Base-by-base conservation (phyloP, 2,888 invertebrate genomes). In the Lycaena phlaeas region DNA sequence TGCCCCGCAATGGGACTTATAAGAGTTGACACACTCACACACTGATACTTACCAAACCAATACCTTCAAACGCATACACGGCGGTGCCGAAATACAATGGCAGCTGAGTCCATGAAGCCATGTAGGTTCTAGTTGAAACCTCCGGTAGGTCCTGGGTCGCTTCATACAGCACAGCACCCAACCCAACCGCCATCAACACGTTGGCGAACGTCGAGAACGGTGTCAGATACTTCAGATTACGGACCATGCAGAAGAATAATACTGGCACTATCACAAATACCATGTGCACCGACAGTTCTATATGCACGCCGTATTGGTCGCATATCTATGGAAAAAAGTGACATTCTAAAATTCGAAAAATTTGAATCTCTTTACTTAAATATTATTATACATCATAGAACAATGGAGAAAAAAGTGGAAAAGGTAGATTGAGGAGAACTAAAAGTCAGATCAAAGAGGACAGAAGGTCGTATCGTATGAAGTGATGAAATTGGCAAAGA, bases 21-120 rank as follows among this genome's bases (percentile, higher is more conserved):
- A n/a, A n/a, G n/a, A n/a, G n/a, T n/a, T n/a, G n/a, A n/a, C n/a
- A n/a, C n/a, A n/a, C n/a, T n/a, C n/a, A n/a, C n/a, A n/a, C n/a
- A n/a, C n/a, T n/a, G n/a, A n/a, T 10, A 71, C 87, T 88, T 66
- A 92, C 94, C 86, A 95, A 72, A 40, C 94, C 94, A 51, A 98
- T 98, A 47, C 97, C 98, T 84, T 98, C 98, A 63, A 98, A 98
- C 2, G 98, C 94, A 71, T 95, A 99, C 42, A 99, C 90, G 14
- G 95, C 96, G 0, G 97, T 98, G 31, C 98, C 98, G 64, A 98
- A 97, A 69, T 93, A 98, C 9, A 98, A 78, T 0, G 98, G 97
- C 44, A 94, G 75, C 44, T 86, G 86, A 43, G 70, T 62, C 74
- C 88, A 87, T 4, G 86, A 73, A 0, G 90, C 90, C 9, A 92